Evolutionary conservation across 2,888 invertebrate genomes (phyloP).

Genomic region (Drosophila percnosoma): DNA sequence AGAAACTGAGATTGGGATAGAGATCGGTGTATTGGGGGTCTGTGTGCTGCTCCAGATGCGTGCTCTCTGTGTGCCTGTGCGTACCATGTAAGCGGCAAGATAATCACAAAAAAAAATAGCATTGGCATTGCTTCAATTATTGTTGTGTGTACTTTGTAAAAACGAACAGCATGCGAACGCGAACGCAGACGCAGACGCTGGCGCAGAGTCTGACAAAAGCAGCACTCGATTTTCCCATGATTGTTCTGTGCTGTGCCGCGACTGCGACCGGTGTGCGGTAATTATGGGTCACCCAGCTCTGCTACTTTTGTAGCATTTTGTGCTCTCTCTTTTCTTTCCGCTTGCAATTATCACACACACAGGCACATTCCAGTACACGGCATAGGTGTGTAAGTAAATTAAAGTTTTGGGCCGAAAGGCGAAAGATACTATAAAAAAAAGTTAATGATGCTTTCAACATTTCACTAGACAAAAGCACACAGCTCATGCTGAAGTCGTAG

Average conservation of each 20-base stretch:
- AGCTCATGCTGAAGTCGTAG: slow-evolving; percentile 43
- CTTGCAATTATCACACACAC: slow-evolving; percentile 72
- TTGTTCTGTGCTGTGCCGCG: slow-evolving; percentile 64
- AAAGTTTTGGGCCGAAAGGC: slow-evolving; percentile 56
- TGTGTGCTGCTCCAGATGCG: slow-evolving; percentile 36
- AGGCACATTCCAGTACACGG: background rate
- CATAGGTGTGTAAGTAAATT: slow-evolving; percentile 45
- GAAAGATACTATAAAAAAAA: slow-evolving; percentile 56
- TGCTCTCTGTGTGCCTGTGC: slow-evolving; percentile 46
- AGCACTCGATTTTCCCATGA: slow-evolving; percentile 73
- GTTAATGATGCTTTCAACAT: slow-evolving; percentile 78
- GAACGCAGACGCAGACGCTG: background rate
- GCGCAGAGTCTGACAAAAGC: background rate
- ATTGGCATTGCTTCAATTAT: slow-evolving; percentile 76
- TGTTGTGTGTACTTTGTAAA: slow-evolving; percentile 54
- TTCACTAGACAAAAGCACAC: slow-evolving; percentile 70
- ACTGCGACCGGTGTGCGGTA: slow-evolving; percentile 62
- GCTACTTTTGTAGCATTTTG: slow-evolving; percentile 27
- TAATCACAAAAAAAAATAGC: slow-evolving; percentile 72
- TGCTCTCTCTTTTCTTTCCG: slow-evolving; percentile 49
- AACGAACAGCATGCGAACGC: slow-evolving; percentile 28
- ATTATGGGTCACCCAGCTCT: slow-evolving; percentile 76
- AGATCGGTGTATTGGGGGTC: slow-evolving; percentile 14
- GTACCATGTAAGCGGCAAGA: slow-evolving; percentile 68
- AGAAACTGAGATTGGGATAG: slow-evolving; percentile 37